These are phyloP conservation scores for Hydrocynus forskahlii DNA, from an alignment of 2,797 vertebrate genomes.

Conservation along the genomic window DNA sequence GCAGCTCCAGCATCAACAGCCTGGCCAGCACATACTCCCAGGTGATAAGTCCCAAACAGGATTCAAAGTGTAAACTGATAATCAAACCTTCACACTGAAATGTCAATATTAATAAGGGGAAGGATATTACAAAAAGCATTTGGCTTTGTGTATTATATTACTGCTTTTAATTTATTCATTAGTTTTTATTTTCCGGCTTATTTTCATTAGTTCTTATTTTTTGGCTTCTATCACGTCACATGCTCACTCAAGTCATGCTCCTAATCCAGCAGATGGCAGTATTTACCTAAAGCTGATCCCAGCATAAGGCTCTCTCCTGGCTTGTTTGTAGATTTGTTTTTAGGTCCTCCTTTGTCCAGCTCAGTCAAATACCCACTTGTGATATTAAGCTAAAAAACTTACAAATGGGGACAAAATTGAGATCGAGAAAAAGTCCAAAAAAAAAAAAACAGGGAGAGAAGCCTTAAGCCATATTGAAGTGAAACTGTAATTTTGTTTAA, in stretches of 20 bases:
- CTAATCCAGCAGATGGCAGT: slow-evolving; percentile 50
- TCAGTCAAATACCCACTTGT: background rate
- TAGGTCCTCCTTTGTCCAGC: background rate
- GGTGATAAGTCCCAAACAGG: slow-evolving; percentile 59
- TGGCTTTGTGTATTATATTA: background rate
- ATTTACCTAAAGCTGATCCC: slow-evolving; percentile 1
- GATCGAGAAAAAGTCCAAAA: too few relatives aligned
- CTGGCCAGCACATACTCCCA: slow-evolving; percentile 92
- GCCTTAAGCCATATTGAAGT: too few relatives aligned
- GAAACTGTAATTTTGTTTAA: too few relatives aligned
- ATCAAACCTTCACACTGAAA: background rate
- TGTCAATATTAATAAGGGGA: background rate
- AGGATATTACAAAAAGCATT: background rate
- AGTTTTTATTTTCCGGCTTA: too few relatives aligned
- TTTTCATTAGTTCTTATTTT: too few relatives aligned
- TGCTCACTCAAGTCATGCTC: background rate
- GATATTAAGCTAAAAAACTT: background rate
- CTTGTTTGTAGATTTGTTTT: background rate
- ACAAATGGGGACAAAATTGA: background rate
- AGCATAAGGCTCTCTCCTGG: background rate
- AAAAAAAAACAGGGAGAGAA: too few relatives aligned
- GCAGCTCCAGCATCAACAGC: slow-evolving; percentile 95
- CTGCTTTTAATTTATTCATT: background rate
- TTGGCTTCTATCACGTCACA: too few relatives aligned
- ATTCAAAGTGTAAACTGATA: background rate